phyloP scores from a whole-genome alignment of 2,113 vertebrate genomes.

The Scartelaos histophorus region DNA sequence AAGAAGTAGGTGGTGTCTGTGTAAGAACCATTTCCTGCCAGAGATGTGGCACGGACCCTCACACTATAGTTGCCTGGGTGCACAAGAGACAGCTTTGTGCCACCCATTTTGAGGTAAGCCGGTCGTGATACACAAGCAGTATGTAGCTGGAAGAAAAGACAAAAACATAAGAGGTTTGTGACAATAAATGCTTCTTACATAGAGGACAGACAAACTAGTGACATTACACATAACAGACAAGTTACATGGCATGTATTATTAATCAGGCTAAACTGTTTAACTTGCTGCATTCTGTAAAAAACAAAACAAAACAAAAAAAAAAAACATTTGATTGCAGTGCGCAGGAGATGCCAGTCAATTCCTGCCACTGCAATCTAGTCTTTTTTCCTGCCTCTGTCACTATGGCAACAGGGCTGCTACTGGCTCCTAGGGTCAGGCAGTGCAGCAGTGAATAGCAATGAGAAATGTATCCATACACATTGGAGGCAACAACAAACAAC shows the following conservation, averaged over 20 bases:
- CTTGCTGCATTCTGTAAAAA: conserved; percentile 11
- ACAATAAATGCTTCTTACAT: not conserved
- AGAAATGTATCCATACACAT: conserved; percentile 47
- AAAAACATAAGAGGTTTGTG: not conserved
- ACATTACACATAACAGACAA: not conserved
- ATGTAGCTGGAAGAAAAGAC: conserved; percentile 70
- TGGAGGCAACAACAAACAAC: conserved; percentile 31
- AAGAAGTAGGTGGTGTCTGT: conserved; percentile 87
- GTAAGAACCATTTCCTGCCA: conserved; percentile 95
- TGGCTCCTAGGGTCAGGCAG: conserved; percentile 59
- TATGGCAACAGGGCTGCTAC: conserved; percentile 69
- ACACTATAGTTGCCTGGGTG: conserved; percentile 94
- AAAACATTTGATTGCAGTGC: conserved; percentile 27
- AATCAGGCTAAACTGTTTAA: conserved; percentile 2
- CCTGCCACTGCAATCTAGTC: conserved; percentile 54
- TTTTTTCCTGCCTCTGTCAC: conserved; percentile 64
- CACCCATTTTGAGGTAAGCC: conserved; percentile 77
- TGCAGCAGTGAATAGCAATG: conserved; percentile 62
- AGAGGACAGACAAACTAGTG: not conserved
- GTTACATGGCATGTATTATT: not conserved
- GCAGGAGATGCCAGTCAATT: conserved; percentile 38
- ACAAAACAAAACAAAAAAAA: not conserved
- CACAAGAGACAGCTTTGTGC: conserved; percentile 82
- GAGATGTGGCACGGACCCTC: conserved; percentile 87
- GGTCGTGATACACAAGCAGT: conserved; percentile 87